phyloP scores from a whole-genome alignment of 23 tunicate genomes.

The Clavelina lepadiformis region DNA sequence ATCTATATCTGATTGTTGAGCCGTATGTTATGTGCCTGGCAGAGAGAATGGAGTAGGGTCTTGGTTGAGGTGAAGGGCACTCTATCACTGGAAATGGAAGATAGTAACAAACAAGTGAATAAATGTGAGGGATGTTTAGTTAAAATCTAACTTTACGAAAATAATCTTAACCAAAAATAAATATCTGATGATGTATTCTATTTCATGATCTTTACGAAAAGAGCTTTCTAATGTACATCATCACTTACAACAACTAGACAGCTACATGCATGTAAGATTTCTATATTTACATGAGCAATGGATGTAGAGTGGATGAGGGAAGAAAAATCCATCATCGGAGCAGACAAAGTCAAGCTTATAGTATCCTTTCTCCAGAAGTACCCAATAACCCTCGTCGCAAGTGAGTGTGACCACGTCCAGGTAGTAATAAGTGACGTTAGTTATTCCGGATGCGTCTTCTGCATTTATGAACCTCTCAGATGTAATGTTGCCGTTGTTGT shows the following conservation, averaged over 20 bases:
- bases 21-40: slow-evolving; percentile 6
- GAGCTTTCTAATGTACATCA: too few species aligned
- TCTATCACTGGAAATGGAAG: slow-evolving; percentile 17
- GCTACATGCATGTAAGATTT: too few species aligned
- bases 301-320: slow-evolving; percentile 46
- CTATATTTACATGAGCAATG: slow-evolving; percentile 54
- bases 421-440: slow-evolving; percentile 10
- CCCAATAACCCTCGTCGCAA: slow-evolving; percentile 75
- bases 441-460: too few species aligned
- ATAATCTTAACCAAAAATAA: not conserved
- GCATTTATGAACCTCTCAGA: too few species aligned
- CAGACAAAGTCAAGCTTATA: slow-evolving; percentile 33
- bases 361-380: slow-evolving; percentile 21
- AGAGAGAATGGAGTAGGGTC: slow-evolving; percentile 18
- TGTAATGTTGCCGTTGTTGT: slow-evolving; percentile 14
- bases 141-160: slow-evolving; percentile 24
- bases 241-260: too few species aligned
- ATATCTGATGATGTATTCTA: too few species aligned
- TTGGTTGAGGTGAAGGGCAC: slow-evolving; percentile 48
- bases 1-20: slow-evolving; percentile 19
- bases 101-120: too few species aligned
- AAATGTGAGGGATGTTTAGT: too few species aligned
- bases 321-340: slow-evolving; percentile 23
- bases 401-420: slow-evolving; percentile 36
- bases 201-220: too few species aligned